Percentiles rank a stretch among this genome's conserved stretches.
These are phyloP conservation scores for Drosophila mettleri DNA, from an alignment of 2,888 invertebrate species.

Conservation along the genomic window DNA sequence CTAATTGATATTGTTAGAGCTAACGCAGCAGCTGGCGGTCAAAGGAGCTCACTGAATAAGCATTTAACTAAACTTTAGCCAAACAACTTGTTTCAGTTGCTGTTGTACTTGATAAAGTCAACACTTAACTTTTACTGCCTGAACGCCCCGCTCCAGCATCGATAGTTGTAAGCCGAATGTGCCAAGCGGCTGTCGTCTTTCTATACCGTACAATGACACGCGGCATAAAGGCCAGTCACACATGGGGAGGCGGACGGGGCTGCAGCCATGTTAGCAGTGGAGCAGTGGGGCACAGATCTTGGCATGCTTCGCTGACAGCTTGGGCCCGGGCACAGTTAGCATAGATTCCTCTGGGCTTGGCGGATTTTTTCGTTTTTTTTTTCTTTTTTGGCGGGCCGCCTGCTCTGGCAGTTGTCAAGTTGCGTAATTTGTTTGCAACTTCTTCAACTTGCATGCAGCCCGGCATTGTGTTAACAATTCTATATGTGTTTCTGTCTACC, in stretches of 20 bases:
- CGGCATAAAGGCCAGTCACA: conserved; percentile 13
- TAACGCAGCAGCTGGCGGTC: not conserved
- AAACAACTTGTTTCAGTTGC: conserved; percentile 6
- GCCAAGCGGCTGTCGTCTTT: conserved; percentile 2
- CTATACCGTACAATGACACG: conserved; percentile 73
- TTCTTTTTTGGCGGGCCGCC: conserved; percentile 25
- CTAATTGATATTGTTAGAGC: not conserved
- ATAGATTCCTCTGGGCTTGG: conserved; percentile 4
- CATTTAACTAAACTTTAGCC: not conserved
- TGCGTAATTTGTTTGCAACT: conserved; percentile 78
- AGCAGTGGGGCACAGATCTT: conserved; percentile 38
- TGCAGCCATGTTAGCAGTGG: conserved; percentile 15
- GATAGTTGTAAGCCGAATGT: conserved; percentile 10
- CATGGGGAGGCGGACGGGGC: not conserved
- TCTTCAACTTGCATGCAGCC: conserved; percentile 42
- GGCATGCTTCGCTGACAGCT: conserved; percentile 28
- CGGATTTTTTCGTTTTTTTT: too few relatives aligned
- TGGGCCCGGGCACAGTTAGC: conserved; percentile 11
- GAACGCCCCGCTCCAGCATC: not conserved
- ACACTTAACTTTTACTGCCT: not conserved
- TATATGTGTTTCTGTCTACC: conserved; percentile 41
- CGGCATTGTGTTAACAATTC: conserved; percentile 57
- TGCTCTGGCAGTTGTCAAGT: conserved; percentile 59
- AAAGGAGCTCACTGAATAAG: not conserved
- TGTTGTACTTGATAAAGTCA: conserved; percentile 4